Conservation (phyloP, 37 sponge, comb jelly and placozoan genomes). For the Axinella damicornis region DNA sequence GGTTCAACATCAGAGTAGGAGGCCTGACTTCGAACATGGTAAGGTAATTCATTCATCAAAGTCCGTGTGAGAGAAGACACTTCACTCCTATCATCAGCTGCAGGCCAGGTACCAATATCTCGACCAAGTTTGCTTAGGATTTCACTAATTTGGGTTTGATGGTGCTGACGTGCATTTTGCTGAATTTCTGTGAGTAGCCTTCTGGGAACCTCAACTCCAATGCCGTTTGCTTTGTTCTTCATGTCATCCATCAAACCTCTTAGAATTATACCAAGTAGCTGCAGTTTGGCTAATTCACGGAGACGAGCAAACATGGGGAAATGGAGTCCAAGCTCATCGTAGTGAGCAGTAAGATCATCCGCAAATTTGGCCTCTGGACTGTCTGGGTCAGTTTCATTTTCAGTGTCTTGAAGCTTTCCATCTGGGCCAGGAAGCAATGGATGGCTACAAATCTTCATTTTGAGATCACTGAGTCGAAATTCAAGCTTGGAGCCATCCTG, state of each 20-base stretch:
- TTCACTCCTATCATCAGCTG: too few species aligned
- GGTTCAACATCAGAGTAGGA: constrained; percentile 10
- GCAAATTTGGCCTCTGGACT: constrained; percentile 82
- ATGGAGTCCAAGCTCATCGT: constrained; percentile 47
- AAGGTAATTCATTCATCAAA: too few species aligned
- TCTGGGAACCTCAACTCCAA: constrained; percentile 9
- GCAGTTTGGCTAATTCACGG: constrained; percentile 62
- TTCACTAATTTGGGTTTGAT: too few species aligned
- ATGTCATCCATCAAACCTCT: constrained; percentile 11
- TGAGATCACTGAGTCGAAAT: constrained; percentile 30
- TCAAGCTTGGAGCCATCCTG: not conserved
- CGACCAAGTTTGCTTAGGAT: too few species aligned
- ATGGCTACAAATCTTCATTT: constrained; percentile 64
- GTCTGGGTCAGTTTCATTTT: constrained; percentile 56
- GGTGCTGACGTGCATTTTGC: not conserved
- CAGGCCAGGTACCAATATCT: too few species aligned
- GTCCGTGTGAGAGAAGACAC: too few species aligned
- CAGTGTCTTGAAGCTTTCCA: constrained; percentile 68
- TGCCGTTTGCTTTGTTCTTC: constrained; percentile 16
- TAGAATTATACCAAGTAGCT: constrained; percentile 29
- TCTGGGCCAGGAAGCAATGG: constrained; percentile 59
- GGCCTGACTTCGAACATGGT: too few species aligned
- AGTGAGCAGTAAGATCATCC: constrained; percentile 52
- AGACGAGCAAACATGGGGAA: constrained; percentile 78
- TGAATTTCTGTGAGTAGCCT: constrained; percentile 7